phyloP scores from a whole-genome alignment of 2,888 invertebrate genomes.

The Bruchidius siliquastri region DNA sequence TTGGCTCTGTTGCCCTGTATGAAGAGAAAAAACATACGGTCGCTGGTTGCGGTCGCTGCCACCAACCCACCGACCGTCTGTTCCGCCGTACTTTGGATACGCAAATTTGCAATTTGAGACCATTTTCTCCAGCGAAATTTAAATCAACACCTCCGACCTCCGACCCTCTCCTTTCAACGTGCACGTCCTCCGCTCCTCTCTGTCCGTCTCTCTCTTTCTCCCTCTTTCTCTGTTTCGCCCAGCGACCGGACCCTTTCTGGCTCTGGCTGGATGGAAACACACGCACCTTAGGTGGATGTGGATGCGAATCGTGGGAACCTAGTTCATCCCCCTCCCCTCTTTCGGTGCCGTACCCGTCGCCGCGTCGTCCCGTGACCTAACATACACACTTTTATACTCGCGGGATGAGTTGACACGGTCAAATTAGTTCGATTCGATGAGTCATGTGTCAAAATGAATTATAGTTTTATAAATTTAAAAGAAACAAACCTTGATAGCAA shows the following conservation, averaged over 20 bases:
- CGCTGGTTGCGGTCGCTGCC: no score
- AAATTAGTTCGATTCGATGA: neutral
- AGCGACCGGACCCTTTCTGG: neutral
- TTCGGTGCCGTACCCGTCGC: neutral
- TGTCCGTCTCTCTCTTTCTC: neutral
- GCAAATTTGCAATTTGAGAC: slow-evolving; percentile 35
- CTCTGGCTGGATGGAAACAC: neutral
- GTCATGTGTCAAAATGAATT: no score
- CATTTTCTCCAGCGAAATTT: slow-evolving; percentile 32
- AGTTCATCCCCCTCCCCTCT: neutral
- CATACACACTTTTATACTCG: neutral
- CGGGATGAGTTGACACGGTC: neutral
- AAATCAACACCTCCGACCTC: slow-evolving; percentile 30
- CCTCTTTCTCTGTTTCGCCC: neutral
- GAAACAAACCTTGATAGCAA: no score
- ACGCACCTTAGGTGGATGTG: neutral
- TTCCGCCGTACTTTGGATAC: neutral
- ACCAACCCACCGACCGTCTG: neutral
- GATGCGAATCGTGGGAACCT: neutral
- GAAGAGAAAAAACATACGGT: no score
- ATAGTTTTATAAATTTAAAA: no score
- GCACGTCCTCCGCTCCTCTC: neutral
- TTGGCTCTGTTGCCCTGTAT: no score
- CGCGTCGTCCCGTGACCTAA: neutral
- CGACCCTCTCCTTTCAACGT: slow-evolving; percentile 18